Evolutionary conservation across 2,797 vertebrate species (phyloP).

Genomic region (Spheniscus humboldti): DNA sequence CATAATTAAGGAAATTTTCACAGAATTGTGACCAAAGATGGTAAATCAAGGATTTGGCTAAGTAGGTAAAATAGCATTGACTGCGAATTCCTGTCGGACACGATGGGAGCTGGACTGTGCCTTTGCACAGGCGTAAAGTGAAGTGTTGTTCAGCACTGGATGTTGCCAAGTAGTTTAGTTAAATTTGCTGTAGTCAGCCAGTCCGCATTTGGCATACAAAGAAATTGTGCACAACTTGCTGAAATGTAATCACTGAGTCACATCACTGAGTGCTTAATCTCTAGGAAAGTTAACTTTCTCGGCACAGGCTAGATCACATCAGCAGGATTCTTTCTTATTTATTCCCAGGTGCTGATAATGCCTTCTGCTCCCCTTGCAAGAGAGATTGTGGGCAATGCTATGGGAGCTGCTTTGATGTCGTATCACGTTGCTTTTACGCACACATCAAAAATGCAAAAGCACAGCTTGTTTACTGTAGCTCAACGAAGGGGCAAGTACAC

Average conservation of each 20-base stretch:
- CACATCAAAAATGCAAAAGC: conserved; percentile 63
- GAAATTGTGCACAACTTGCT: conserved; percentile 53
- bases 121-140: neutral
- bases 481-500: conserved; percentile 33
- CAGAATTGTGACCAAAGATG: neutral
- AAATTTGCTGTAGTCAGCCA: conserved; percentile 58
- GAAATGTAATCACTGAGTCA: conserved; percentile 71
- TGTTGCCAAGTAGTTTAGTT: conserved; percentile 25
- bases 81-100: neutral
- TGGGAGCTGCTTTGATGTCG: conserved; percentile 51
- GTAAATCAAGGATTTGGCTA: neutral
- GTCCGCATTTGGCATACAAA: conserved; percentile 47
- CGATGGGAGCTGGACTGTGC: neutral
- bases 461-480: conserved; percentile 46
- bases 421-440: conserved; percentile 1
- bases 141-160: conserved; percentile 6
- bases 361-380: conserved; percentile 58
- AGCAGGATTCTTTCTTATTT: conserved; percentile 58
- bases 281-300: conserved; percentile 65
- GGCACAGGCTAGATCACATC: conserved; percentile 10
- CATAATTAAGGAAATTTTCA: neutral
- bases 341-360: conserved; percentile 61
- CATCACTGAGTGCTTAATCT: conserved; percentile 61
- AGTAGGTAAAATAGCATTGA: neutral
- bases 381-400: neutral